Evolutionary conservation across 2,888 invertebrate species (phyloP).

Genomic region (Caradrina kadenii): DNA sequence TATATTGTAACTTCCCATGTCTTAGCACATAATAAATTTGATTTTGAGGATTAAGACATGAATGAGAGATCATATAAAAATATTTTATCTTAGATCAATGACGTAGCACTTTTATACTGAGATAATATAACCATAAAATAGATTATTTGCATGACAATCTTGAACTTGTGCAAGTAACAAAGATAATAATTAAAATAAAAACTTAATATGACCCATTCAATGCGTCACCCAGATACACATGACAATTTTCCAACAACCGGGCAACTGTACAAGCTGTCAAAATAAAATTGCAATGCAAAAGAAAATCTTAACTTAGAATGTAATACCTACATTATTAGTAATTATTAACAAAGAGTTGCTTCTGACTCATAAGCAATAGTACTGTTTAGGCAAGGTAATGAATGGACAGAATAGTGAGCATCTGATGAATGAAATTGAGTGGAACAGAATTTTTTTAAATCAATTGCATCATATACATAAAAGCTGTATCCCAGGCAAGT

Average conservation of each 20-base stretch:
- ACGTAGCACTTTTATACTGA: background rate
- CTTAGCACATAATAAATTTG: no score
- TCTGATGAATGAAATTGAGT: slow-evolving; percentile 1
- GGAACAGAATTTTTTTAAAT: background rate
- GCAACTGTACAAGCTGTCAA: background rate
- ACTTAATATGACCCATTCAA: background rate
- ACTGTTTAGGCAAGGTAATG: background rate
- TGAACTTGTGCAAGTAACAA: background rate
- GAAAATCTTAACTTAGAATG: background rate
- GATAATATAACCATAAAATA: no score
- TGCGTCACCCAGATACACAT: slow-evolving; percentile 1
- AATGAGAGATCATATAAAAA: background rate
- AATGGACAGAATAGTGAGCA: background rate
- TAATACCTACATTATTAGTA: slow-evolving; percentile 11
- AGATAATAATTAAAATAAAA: background rate
- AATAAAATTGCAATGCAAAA: background rate
- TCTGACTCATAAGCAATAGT: slow-evolving; percentile 20
- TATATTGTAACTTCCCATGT: no score
- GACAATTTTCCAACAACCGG: background rate
- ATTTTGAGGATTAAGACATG: background rate
- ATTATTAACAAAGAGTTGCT: slow-evolving; percentile 3
- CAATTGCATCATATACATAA: background rate
- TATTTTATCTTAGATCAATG: background rate
- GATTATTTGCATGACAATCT: background rate
- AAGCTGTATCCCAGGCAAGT: background rate